A percentile compares a stretch with the other conserved stretches of the same genome.
These are phyloP conservation scores for Chydorus sphaericus DNA, from an alignment of 2,888 invertebrate species.

Conservation along the genomic window DNA sequence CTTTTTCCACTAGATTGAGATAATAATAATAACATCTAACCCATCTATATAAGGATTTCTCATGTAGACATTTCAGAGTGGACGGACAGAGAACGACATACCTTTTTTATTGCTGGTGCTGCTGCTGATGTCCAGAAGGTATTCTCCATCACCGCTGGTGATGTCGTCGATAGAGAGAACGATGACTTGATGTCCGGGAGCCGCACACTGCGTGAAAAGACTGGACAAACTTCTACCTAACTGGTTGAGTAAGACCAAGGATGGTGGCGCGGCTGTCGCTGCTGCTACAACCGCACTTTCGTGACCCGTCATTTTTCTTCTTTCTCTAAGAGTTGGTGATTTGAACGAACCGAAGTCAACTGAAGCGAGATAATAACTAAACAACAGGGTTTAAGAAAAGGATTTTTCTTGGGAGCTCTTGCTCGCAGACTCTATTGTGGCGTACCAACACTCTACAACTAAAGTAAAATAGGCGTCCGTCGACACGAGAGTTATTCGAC, in stretches of 20 bases:
- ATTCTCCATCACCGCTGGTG: not conserved
- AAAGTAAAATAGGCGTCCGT: too few relatives aligned
- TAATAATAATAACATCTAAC: too few relatives aligned
- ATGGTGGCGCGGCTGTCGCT: too few relatives aligned
- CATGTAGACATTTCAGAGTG: not conserved
- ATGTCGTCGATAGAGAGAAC: not conserved
- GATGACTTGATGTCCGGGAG: not conserved
- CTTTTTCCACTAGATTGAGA: too few relatives aligned
- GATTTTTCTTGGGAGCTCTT: too few relatives aligned
- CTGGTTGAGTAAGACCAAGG: not conserved
- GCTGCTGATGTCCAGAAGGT: not conserved
- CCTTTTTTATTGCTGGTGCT: not conserved
- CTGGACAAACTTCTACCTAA: not conserved
- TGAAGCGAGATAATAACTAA: too few relatives aligned
- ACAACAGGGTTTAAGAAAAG: too few relatives aligned
- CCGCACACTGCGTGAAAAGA: not conserved
- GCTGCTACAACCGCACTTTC: not conserved
- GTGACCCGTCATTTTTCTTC: not conserved
- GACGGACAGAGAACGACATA: too few relatives aligned
- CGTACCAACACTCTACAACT: too few relatives aligned
- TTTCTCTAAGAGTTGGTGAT: not conserved
- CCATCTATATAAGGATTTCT: not conserved
- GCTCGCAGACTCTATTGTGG: too few relatives aligned
- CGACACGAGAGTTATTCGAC: too few relatives aligned
- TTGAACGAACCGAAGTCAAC: not conserved